A percentile compares a stretch with the other conserved stretches of the same genome.
phyloP scores from a whole-genome alignment of 2,888 invertebrate genomes.

The Lasiommata megera region DNA sequence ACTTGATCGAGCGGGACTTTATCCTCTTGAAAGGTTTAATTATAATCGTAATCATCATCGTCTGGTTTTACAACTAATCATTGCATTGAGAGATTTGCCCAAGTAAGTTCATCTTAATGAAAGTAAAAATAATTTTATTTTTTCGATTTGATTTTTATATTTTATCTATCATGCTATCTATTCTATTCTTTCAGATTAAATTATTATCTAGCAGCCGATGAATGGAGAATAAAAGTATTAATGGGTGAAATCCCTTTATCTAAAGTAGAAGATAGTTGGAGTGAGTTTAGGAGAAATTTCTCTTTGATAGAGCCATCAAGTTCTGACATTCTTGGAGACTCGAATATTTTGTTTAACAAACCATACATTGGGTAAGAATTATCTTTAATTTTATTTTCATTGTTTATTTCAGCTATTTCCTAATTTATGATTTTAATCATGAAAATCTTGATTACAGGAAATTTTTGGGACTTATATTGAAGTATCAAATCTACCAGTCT shows the following conservation, averaged over 20 bases:
- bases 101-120: constrained; percentile 51
- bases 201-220: constrained; percentile 79
- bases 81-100: constrained; percentile 79
- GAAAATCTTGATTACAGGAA: constrained; percentile 60
- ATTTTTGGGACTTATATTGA: constrained; percentile 79
- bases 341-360: constrained; percentile 74
- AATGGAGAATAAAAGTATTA: constrained; percentile 76
- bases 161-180: not conserved
- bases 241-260: constrained; percentile 57
- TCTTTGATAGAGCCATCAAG: constrained; percentile 68
- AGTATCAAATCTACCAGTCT: constrained; percentile 80
- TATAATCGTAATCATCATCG: constrained; percentile 68
- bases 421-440: not conserved
- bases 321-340: constrained; percentile 75
- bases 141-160: not conserved
- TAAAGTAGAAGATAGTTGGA: constrained; percentile 70
- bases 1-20: constrained; percentile 68
- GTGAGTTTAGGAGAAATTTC: constrained; percentile 71
- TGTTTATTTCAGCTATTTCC: not conserved
- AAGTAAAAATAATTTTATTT: not conserved
- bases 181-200: constrained; percentile 64
- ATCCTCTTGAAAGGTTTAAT: constrained; percentile 62
- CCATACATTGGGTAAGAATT: constrained; percentile 75
- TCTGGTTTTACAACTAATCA: constrained; percentile 73
- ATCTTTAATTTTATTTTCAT: not conserved